phyloP scores from a whole-genome alignment of 1,140 invertebrate species.

The Tetranychus cinnabarinus region DNA sequence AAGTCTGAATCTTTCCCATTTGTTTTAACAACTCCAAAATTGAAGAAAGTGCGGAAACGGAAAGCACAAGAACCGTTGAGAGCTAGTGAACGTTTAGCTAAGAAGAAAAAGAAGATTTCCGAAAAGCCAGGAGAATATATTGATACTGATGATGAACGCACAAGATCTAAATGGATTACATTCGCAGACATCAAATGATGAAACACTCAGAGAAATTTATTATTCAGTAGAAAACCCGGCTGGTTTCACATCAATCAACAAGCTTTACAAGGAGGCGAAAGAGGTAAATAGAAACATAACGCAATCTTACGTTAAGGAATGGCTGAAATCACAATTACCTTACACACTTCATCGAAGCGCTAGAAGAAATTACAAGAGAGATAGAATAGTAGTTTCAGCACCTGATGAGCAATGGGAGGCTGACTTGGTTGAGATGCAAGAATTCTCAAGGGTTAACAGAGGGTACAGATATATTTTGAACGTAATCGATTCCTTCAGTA shows the following conservation, averaged over 20 bases:
- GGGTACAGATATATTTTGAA: not conserved
- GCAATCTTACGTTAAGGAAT: not conserved
- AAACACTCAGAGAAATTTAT: too few species aligned
- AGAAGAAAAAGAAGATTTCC: too few species aligned
- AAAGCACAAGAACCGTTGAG: too few species aligned
- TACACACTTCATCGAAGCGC: not conserved
- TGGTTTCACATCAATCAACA: not conserved
- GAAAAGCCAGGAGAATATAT: too few species aligned
- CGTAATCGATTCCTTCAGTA: not conserved
- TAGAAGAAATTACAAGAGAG: not conserved
- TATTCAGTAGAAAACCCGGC: too few species aligned
- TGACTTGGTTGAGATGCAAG: conserved; percentile 13
- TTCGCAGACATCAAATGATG: too few species aligned
- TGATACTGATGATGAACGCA: too few species aligned
- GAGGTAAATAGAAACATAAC: not conserved
- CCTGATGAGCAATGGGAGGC: conserved; percentile 14
- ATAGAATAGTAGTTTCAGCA: not conserved
- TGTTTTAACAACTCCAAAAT: too few species aligned
- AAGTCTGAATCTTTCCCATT: too few species aligned
- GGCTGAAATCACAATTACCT: not conserved
- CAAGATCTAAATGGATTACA: too few species aligned
- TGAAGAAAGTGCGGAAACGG: too few species aligned
- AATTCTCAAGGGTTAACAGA: not conserved
- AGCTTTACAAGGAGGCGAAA: not conserved
- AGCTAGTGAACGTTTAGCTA: too few species aligned